Percentiles rank a stretch among this genome's conserved stretches.
These are phyloP conservation scores for Chelon auratus DNA, from an alignment of 2,797 vertebrate species.

Conservation along the genomic window DNA sequence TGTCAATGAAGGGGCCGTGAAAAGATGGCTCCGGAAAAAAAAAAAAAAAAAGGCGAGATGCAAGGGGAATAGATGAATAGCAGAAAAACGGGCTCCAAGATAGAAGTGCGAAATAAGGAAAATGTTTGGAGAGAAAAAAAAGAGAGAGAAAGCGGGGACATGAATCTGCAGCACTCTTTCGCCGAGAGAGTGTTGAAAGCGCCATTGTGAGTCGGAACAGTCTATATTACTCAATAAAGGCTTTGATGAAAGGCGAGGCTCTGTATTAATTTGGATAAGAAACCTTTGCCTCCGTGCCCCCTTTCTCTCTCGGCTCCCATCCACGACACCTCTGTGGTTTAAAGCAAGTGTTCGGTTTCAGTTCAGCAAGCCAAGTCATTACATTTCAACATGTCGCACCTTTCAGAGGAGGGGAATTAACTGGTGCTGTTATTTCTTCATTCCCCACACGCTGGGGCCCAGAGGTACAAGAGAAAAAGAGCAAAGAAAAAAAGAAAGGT, in stretches of 20 bases:
- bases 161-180: conserved; percentile 68
- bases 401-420: conserved; percentile 78
- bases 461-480: conserved; percentile 44
- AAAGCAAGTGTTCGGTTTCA: conserved; percentile 84
- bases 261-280: conserved; percentile 84
- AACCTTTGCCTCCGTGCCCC: conserved; percentile 82
- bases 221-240: conserved; percentile 80
- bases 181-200: conserved; percentile 77
- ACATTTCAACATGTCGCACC: conserved; percentile 84
- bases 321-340: conserved; percentile 83
- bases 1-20: conserved; percentile 74
- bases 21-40: conserved; percentile 66
- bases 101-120: conserved; percentile 73
- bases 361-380: conserved; percentile 87
- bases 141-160: conserved; percentile 30
- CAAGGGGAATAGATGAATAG: conserved; percentile 76
- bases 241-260: conserved; percentile 75
- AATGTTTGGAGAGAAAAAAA: conserved; percentile 65
- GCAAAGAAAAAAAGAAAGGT: conserved; percentile 27
- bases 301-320: conserved; percentile 84
- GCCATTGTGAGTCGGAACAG: conserved; percentile 78
- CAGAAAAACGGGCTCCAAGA: conserved; percentile 56
- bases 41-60: conserved; percentile 61
- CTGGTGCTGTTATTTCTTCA: conserved; percentile 76
- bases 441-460: conserved; percentile 66